A percentile compares a stretch with the other conserved stretches of the same genome.
Evolutionary conservation across 2,797 vertebrate species (phyloP).

Genomic region (Sardinella longiceps): DNA sequence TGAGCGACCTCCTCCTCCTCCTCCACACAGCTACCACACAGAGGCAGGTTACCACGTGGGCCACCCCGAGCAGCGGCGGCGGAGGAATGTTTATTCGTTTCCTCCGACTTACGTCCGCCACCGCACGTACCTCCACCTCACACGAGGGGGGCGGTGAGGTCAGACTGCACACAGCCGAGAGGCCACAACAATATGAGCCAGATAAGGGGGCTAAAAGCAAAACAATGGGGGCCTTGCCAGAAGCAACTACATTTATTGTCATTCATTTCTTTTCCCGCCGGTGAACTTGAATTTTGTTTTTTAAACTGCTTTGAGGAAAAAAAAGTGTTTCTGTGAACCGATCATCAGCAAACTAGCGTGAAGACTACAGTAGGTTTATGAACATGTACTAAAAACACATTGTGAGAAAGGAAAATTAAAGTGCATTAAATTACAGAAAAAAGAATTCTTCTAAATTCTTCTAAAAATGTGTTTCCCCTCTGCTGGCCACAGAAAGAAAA

Average conservation of each 20-base stretch:
- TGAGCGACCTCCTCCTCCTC: background rate
- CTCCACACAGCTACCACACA: background rate
- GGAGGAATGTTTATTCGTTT: background rate
- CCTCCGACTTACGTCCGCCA: background rate
- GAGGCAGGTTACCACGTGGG: background rate
- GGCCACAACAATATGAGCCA: background rate
- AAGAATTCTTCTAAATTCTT: conserved; percentile 5
- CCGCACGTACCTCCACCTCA: background rate
- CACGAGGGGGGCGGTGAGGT: background rate
- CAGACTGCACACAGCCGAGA: background rate
- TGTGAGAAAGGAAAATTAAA: background rate
- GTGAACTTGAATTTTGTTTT: no score
- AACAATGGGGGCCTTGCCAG: background rate
- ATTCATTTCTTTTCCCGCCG: no score
- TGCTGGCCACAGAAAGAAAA: background rate
- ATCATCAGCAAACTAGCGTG: background rate
- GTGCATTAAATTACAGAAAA: background rate
- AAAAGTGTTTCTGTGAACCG: background rate
- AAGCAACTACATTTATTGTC: background rate
- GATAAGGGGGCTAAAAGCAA: background rate
- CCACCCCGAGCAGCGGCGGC: background rate
- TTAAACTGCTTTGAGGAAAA: background rate
- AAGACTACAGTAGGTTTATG: no score
- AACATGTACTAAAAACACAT: background rate
- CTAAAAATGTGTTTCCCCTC: background rate